Conservation (phyloP, 1,140 invertebrate genomes). For the Mamestra configurata region DNA sequence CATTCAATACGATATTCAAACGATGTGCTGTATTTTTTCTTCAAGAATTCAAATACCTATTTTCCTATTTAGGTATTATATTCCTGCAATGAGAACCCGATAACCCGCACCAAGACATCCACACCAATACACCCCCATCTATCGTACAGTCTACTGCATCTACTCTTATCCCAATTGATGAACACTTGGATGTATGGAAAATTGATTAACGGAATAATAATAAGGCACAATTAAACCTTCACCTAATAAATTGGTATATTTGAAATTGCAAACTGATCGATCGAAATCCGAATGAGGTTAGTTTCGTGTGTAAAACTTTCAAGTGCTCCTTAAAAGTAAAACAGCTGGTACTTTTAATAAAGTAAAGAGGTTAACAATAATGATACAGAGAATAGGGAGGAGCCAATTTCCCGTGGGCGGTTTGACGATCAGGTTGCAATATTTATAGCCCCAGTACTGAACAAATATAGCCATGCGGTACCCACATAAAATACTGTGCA, state of each 20-base stretch:
- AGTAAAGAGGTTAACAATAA: slow-evolving; percentile 39
- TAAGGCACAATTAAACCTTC: too few relatives aligned
- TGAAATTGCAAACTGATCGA: slow-evolving; percentile 28
- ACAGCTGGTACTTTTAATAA: slow-evolving; percentile 15
- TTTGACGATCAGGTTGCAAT: slow-evolving; percentile 63
- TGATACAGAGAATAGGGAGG: slow-evolving; percentile 45
- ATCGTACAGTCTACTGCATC: too few relatives aligned
- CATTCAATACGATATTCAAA: slow-evolving; percentile 1
- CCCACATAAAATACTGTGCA: slow-evolving; percentile 56
- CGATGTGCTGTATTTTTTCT: not conserved
- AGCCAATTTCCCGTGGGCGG: slow-evolving; percentile 63
- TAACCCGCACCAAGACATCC: too few relatives aligned
- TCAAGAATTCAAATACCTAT: not conserved
- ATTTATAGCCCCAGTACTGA: slow-evolving; percentile 61
- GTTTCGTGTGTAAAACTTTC: not conserved
- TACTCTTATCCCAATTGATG: too few relatives aligned
- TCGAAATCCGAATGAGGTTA: not conserved
- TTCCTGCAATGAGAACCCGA: too few relatives aligned
- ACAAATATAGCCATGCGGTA: slow-evolving; percentile 49
- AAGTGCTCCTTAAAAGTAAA: slow-evolving; percentile 1
- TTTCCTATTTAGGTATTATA: not conserved
- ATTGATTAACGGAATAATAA: too few relatives aligned
- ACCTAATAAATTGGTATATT: not conserved
- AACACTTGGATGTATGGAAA: too few relatives aligned
- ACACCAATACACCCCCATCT: too few relatives aligned